Base-by-base conservation (phyloP, 2,797 vertebrate species). In the Gambelia wislizenii region DNA sequence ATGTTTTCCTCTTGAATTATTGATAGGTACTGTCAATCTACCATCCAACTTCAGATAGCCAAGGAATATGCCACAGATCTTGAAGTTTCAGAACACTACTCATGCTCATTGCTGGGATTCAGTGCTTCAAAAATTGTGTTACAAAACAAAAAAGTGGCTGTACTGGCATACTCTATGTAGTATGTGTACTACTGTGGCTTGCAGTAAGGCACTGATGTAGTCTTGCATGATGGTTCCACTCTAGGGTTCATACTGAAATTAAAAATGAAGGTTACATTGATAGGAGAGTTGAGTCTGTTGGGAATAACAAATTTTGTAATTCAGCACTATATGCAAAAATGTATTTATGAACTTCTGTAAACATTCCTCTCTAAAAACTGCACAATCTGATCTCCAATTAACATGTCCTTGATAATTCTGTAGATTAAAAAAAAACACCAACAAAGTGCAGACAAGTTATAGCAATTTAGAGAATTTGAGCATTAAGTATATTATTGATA, bases 311-410 rank as follows among this genome's bases (percentile, higher is more conserved):
- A 5, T 13, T 33, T 47, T 33, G n/a, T 18, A 36, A 16, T 69
- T 20, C 49, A 87, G 22, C 12, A 89, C 39, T 75, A 22, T 67
- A 25, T 85, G 4, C 8, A 59, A 56, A 89, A 61, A 9, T 7
- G 22, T 72, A 84, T 93, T 90, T 91, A 91, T 93, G 91, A 92
- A 74, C 54, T 91, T 93, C 6, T 81, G 42, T 36, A 6, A 61
- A n/a, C 5, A 83, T 83, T 64, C n/a, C 18, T 16, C 6, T 30
- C 1, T 86, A 30, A 82, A 54, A n/a, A 61, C 1, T 39, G 16
- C 69, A 74, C 9, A 72, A 9, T 59, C n/a, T 74, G 64, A 67
- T 30, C 10, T 67, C 64, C 64, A 8, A n/a, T 47, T 4, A 47
- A n/a, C 27, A 49, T 33, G 56, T 69, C 27, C 22, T 44, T 33